Evolutionary conservation across 2,888 invertebrate species (phyloP).

Genomic region (Metalampra italica): DNA sequence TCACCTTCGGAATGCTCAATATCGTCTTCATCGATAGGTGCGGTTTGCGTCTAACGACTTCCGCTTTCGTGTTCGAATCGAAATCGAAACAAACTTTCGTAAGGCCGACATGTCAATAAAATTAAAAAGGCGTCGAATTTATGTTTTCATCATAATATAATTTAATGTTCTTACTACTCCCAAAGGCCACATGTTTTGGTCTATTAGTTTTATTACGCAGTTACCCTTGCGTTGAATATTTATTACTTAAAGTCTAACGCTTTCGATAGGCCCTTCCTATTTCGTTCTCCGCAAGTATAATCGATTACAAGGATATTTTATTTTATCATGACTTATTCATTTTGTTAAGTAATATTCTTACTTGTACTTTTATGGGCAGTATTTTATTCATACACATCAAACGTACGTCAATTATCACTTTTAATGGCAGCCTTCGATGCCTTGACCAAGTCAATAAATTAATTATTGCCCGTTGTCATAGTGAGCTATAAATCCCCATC

Average conservation of each 20-base stretch:
- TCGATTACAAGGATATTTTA: conserved; percentile 30
- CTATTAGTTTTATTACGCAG: conserved; percentile 68
- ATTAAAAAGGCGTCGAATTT: conserved; percentile 60
- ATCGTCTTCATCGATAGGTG: conserved; percentile 38
- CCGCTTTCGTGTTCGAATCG: conserved; percentile 53
- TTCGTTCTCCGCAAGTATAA: conserved; percentile 23
- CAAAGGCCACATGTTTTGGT: conserved; percentile 62
- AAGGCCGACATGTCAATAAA: conserved; percentile 68
- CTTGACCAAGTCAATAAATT: conserved; percentile 60
- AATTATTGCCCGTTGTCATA: conserved; percentile 48
- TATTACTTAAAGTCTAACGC: conserved; percentile 43
- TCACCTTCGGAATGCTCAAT: conserved; percentile 57
- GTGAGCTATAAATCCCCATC: conserved; percentile 44
- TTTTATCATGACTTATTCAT: conserved; percentile 10
- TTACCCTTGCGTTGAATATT: conserved; percentile 64
- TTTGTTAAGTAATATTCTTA: background rate
- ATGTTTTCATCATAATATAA: conserved; percentile 54
- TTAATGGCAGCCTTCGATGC: conserved; percentile 20
- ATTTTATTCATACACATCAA: conserved; percentile 4
- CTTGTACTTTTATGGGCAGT: background rate
- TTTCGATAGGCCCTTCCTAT: conserved; percentile 53
- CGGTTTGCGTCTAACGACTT: conserved; percentile 45
- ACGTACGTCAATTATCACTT: conserved; percentile 13
- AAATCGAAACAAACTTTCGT: conserved; percentile 54
- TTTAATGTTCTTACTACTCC: conserved; percentile 49